phyloP scores from a whole-genome alignment of 2,113 vertebrate species.

The Holacanthus passer region DNA sequence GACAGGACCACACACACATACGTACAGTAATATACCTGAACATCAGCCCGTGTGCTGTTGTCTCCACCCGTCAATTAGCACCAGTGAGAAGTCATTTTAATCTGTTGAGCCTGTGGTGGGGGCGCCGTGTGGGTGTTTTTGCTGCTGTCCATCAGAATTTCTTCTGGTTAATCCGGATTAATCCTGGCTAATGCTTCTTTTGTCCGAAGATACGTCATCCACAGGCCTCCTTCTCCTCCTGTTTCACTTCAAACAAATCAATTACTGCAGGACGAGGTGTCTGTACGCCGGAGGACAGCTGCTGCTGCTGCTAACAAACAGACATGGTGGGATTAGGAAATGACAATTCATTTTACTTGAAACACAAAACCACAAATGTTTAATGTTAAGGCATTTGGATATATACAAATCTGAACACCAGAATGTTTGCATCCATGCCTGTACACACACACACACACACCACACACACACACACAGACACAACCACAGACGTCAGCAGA shows the following conservation, averaged over 20 bases:
- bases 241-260: conserved; percentile 71
- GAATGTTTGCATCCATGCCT: too few relatives aligned
- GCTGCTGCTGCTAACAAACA: not conserved
- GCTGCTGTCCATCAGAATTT: conserved; percentile 73
- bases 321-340: conserved; percentile 7
- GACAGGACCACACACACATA: not conserved
- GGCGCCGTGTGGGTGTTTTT: not conserved
- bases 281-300: not conserved
- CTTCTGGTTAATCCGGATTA: conserved; percentile 76
- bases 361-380: conserved; percentile 4
- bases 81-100: conserved; percentile 1
- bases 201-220: conserved; percentile 57
- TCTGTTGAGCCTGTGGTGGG: not conserved
- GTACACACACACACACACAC: not conserved
- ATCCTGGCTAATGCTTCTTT: conserved; percentile 78
- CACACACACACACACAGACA: not conserved
- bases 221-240: conserved; percentile 44
- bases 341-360: conserved; percentile 11
- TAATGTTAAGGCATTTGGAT: not conserved
- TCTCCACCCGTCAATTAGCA: conserved; percentile 38
- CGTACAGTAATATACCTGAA: not conserved
- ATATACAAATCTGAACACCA: not conserved
- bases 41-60: not conserved
- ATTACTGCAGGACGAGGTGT: conserved; percentile 54
- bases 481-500: not conserved